Evolutionary conservation across 2,797 vertebrate genomes (phyloP).

Genomic region (Ctenochaetus hawaiiensis): DNA sequence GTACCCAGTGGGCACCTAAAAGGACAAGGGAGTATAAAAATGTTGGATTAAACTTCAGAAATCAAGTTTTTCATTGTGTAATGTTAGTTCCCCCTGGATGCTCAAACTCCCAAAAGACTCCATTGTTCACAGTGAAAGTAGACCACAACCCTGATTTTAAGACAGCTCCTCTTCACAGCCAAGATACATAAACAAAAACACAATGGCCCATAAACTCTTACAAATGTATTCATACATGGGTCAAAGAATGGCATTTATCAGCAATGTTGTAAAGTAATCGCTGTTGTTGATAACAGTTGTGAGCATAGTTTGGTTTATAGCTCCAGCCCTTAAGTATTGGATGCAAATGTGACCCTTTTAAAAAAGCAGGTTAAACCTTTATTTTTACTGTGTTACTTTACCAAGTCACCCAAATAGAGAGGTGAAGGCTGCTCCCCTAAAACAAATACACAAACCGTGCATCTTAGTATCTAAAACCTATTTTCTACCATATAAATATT

Average conservation of each 20-base stretch:
- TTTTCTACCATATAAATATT: background rate
- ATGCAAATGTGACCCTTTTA: conserved; percentile 21
- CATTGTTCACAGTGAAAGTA: background rate
- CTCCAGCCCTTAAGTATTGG: background rate
- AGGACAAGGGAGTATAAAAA: too few species aligned
- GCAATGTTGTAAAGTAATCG: background rate
- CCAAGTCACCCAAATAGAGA: background rate
- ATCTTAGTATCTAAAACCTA: accelerated
- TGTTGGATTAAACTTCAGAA: too few species aligned
- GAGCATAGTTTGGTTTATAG: background rate
- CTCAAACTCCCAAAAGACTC: background rate
- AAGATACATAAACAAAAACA: background rate
- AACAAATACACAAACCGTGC: background rate
- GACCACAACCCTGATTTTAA: background rate
- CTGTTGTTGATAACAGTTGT: background rate
- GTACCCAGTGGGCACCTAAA: too few species aligned
- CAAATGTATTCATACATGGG: background rate
- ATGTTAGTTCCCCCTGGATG: background rate
- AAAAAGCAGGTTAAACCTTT: conserved; percentile 13
- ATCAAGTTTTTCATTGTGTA: background rate
- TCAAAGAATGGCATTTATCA: background rate
- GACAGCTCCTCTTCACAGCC: background rate
- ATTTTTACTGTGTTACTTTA: background rate
- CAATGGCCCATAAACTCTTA: background rate
- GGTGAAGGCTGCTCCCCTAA: background rate